These are phyloP conservation scores for Acridotheres tristis DNA, from an alignment of 2,797 vertebrate species.

Conservation along the genomic window DNA sequence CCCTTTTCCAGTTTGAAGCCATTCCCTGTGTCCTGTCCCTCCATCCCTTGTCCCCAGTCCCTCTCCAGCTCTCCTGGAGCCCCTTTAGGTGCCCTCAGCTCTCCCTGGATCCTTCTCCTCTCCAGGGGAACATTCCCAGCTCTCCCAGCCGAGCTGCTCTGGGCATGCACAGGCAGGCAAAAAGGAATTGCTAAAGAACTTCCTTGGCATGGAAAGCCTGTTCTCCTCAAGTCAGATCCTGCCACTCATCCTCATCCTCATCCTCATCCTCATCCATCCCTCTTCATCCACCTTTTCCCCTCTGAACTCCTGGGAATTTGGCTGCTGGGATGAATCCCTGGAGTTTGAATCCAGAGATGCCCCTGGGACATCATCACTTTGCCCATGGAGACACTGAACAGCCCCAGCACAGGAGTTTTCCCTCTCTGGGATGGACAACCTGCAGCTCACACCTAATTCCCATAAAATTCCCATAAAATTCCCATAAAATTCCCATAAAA, in stretches of 20 bases:
- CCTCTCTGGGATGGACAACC: neutral
- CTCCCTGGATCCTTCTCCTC: too few relatives aligned
- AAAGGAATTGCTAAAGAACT: neutral
- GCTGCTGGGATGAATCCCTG: neutral
- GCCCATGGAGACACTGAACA: neutral
- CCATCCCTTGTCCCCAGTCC: too few relatives aligned
- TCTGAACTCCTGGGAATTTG: fast-evolving
- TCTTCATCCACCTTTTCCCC: neutral
- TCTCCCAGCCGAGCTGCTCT: neutral
- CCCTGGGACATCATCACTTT: neutral
- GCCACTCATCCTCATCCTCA: too few relatives aligned
- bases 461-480: neutral
- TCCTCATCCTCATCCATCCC: neutral
- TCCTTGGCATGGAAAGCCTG: neutral
- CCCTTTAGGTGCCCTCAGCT: too few relatives aligned
- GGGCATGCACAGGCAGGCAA: neutral
- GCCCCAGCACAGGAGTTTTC: fast-evolving
- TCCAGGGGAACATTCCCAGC: too few relatives aligned
- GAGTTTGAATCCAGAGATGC: neutral
- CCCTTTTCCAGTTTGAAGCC: too few relatives aligned
- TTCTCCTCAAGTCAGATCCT: neutral
- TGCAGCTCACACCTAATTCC: neutral
- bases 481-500: too few relatives aligned
- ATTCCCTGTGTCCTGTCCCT: too few relatives aligned
- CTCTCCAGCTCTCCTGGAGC: too few relatives aligned